Evolutionary conservation across 1,140 invertebrate genomes (phyloP), one percentile per base, ranked within the genome.

Genomic region (Drosophila kikkawai): DNA sequence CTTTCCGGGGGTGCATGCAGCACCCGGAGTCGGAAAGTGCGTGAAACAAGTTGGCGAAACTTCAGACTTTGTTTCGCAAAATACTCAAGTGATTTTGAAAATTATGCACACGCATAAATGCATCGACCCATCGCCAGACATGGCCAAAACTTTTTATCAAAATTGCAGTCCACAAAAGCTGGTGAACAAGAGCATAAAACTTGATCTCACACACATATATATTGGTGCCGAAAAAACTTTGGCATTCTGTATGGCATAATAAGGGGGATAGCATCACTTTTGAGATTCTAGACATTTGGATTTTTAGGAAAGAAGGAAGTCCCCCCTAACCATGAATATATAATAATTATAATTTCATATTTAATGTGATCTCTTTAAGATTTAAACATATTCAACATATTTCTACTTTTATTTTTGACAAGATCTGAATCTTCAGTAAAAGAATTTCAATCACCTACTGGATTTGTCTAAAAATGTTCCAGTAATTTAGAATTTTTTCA

Each of bases 41-140:
- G 60, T 85, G 58, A 75, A 83, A 76, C 76, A 84, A 83, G 81
- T 84, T 84, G 53, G 44, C 71, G 48, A 84, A 88, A 88, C 84
- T 88, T 88, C 50, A 57, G 82, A 90, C 85, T 85, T 90, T 90
- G 85, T 90, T 90, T 85, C 75, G 69, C 53, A 79, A 80, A 80
- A 80, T 67, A 74, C 68, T 67, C 78, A 90, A 90, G 85, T 90
- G 86, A 90, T 91, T 91, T 82, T 56, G 41, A 77, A 82, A 90
- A 90, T 90, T 90, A 90, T 91, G 86, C 86, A 82, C 86, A 90
- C 82, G 79, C 86, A 85, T 90, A 85, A 85, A 85, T 88, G 84
- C 78, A 79, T 81, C 73, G 66, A 47, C 63, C 61, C 48, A 39
- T 15, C 39, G 26, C 12, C 55, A 59, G 59, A 65, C 44, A 60